Conservation (phyloP, 1,140 invertebrate species). For the Aphelinus certus region DNA sequence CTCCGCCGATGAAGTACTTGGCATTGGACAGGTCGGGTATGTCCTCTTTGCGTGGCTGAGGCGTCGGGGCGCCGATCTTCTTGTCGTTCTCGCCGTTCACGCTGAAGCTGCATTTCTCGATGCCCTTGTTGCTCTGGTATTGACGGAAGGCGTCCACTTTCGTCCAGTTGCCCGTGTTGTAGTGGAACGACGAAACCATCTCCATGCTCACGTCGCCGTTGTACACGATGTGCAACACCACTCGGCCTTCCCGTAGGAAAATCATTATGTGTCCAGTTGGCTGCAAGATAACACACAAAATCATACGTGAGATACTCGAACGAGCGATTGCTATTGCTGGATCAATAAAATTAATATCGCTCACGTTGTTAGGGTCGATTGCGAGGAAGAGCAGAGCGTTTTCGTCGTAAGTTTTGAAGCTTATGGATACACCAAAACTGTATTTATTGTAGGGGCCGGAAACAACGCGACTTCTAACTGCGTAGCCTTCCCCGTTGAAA, state of each 20-base stretch:
- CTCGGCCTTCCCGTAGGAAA: constrained; percentile 76
- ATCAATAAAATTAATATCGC: constrained; percentile 39
- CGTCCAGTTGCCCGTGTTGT: constrained; percentile 85
- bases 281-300: constrained; percentile 28
- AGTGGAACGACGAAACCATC: constrained; percentile 75
- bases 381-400: constrained; percentile 88
- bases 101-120: constrained; percentile 64
- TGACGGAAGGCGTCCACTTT: constrained; percentile 74
- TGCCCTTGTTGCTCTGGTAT: constrained; percentile 62
- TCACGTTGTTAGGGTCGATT: constrained; percentile 74
- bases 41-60: constrained; percentile 67
- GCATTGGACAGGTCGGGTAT: constrained; percentile 73
- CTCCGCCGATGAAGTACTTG: constrained; percentile 81
- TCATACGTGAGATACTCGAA: not conserved
- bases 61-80: constrained; percentile 71
- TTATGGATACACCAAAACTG: constrained; percentile 80
- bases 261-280: constrained; percentile 84
- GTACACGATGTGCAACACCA: constrained; percentile 81
- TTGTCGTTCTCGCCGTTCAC: constrained; percentile 79
- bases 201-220: constrained; percentile 71
- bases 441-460: constrained; percentile 75
- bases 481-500: constrained; percentile 84
- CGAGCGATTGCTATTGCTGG: constrained; percentile 14
- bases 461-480: constrained; percentile 71
- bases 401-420: constrained; percentile 87